Percentiles rank a stretch among this genome's conserved stretches.
Evolutionary conservation across 53 echinoderm and acorn worm genomes (phyloP).

Genomic region (Glandiceps talaboti): DNA sequence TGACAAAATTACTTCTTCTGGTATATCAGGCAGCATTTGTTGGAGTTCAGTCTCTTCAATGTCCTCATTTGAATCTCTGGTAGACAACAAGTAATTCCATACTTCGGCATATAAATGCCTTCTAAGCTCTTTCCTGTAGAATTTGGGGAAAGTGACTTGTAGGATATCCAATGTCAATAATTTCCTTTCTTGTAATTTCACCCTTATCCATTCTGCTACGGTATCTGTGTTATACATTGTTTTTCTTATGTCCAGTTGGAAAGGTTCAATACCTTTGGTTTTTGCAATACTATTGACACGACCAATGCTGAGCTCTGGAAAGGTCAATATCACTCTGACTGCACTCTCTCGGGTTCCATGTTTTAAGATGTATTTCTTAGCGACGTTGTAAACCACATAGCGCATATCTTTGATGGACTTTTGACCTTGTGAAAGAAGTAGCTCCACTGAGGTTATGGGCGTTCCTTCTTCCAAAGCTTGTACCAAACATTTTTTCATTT

Average conservation of each 20-base stretch:
- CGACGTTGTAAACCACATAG: background rate
- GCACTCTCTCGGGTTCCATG: background rate
- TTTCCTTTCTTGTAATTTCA: background rate
- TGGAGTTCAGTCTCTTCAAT: background rate
- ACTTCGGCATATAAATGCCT: background rate
- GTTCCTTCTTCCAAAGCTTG: background rate
- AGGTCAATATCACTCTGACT: background rate
- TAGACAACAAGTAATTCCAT: background rate
- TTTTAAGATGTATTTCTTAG: background rate
- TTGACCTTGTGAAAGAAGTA: background rate
- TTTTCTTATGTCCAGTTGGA: background rate
- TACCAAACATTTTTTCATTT: background rate
- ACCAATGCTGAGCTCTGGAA: background rate
- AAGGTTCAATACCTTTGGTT: background rate
- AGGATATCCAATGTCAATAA: background rate
- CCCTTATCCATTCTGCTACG: background rate
- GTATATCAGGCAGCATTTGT: background rate
- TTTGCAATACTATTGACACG: background rate
- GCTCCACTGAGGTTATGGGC: background rate
- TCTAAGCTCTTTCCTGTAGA: background rate
- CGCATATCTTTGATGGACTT: background rate
- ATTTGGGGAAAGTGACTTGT: background rate
- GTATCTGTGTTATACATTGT: background rate
- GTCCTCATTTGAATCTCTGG: background rate
- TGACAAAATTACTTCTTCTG: background rate